Evolutionary conservation across 2,888 invertebrate genomes (phyloP).

Genomic region (Boloria euphrosyne): DNA sequence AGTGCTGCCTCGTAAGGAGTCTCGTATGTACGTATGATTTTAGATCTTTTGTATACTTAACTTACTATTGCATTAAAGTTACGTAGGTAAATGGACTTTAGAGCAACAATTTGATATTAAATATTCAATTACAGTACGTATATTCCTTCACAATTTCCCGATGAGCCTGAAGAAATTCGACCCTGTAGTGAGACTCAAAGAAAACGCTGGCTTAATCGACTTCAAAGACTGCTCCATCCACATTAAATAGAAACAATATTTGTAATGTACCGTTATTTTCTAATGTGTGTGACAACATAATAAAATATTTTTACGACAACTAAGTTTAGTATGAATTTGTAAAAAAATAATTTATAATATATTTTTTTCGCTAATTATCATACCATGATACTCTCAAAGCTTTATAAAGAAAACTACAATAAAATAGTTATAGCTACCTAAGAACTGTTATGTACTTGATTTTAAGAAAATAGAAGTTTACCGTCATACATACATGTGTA

Average conservation of each 20-base stretch:
- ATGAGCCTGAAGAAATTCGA: conserved; percentile 48
- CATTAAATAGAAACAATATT: conserved; percentile 24
- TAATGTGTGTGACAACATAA: neutral
- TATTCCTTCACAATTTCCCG: conserved; percentile 61
- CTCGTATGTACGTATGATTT: conserved; percentile 50
- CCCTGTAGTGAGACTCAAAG: conserved; percentile 61
- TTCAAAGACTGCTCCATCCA: conserved; percentile 54
- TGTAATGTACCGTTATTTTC: neutral
- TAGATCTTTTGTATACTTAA: neutral
- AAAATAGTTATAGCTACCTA: too few relatives aligned
- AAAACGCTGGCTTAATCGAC: conserved; percentile 63
- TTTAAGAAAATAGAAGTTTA: too few relatives aligned
- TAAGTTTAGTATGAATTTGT: too few relatives aligned
- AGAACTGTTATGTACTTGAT: too few relatives aligned
- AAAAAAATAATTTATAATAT: too few relatives aligned
- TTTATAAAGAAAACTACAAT: too few relatives aligned
- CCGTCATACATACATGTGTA: too few relatives aligned
- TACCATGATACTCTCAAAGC: too few relatives aligned
- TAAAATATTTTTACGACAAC: too few relatives aligned
- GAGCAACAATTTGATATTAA: neutral
- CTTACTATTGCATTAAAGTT: too few relatives aligned
- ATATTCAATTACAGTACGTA: conserved; percentile 44
- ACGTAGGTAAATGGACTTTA: neutral
- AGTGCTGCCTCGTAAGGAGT: conserved; percentile 51
- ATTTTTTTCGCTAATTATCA: too few relatives aligned